phyloP scores from a whole-genome alignment of 1,140 invertebrate genomes.

The Pseudomyrmex sp. region DNA sequence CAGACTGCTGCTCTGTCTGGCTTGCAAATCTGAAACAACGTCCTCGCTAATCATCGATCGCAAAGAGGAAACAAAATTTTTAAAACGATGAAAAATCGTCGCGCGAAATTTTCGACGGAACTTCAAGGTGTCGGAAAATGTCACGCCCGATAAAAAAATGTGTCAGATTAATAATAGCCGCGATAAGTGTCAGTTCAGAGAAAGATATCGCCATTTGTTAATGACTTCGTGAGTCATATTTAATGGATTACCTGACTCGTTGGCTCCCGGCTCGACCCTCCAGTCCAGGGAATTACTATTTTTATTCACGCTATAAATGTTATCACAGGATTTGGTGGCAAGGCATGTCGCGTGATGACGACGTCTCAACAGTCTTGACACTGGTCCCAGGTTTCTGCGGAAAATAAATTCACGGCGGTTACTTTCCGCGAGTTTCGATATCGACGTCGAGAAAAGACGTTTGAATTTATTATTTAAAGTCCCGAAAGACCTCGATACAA shows the following conservation, averaged over 20 bases:
- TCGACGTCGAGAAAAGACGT: too few species aligned
- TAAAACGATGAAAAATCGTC: neutral
- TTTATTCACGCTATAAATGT: conserved; percentile 84
- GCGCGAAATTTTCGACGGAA: neutral
- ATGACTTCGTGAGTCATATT: conserved; percentile 18
- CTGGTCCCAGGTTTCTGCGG: conserved; percentile 83
- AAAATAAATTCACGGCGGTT: conserved; percentile 46
- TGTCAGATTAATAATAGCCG: neutral
- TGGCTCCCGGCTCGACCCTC: conserved; percentile 74
- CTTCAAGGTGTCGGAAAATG: neutral
- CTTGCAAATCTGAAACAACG: conserved; percentile 69
- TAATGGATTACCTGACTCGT: conserved; percentile 76
- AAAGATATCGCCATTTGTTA: neutral
- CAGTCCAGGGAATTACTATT: conserved; percentile 81
- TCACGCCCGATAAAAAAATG: neutral
- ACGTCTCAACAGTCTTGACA: conserved; percentile 83
- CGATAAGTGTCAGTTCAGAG: neutral
- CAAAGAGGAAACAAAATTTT: neutral
- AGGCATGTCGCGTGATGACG: conserved; percentile 81
- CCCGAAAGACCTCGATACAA: too few species aligned
- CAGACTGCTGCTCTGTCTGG: conserved; percentile 81
- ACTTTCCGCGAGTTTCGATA: too few species aligned
- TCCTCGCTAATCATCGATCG: neutral
- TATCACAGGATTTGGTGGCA: conserved; percentile 85
- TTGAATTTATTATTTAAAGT: too few species aligned